These are phyloP conservation scores for Microcebus griseorufus DNA, from an alignment of 2,113 vertebrate genomes.

Conservation along the genomic window DNA sequence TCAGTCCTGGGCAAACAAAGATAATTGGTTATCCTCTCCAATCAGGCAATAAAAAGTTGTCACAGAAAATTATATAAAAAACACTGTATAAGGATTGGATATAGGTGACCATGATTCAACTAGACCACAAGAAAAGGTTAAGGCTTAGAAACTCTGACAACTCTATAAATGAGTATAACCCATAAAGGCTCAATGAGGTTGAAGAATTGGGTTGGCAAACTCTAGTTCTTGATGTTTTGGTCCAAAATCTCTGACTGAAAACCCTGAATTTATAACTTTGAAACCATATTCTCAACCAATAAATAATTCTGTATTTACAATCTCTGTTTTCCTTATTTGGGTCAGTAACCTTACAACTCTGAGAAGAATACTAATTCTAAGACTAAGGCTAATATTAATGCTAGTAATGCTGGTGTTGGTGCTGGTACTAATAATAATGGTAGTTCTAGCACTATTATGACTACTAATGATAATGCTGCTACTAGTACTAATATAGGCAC, in stretches of 20 bases:
- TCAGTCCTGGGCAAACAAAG: not conserved
- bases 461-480: not conserved
- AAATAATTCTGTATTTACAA: not conserved
- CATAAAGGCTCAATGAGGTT: not conserved
- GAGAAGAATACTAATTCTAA: not conserved
- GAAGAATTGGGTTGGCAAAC: not conserved
- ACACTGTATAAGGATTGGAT: not conserved
- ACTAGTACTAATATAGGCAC: not conserved
- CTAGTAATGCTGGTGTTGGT: not conserved
- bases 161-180: not conserved
- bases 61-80: conserved; percentile 1
- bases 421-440: not conserved
- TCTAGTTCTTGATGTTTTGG: not conserved
- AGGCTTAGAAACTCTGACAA: not conserved
- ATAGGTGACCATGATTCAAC: not conserved
- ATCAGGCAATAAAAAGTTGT: not conserved
- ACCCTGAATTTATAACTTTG: not conserved
- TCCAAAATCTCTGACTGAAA: not conserved
- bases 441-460: not conserved
- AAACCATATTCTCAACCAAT: conserved; percentile 3
- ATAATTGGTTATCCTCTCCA: not conserved
- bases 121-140: not conserved
- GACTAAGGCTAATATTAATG: not conserved
- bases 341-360: not conserved
- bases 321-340: not conserved